These are phyloP conservation scores for Trichoplax adhaerens DNA, from an alignment of 37 sponge, comb jelly and placozoan genomes.

Conservation along the genomic window DNA sequence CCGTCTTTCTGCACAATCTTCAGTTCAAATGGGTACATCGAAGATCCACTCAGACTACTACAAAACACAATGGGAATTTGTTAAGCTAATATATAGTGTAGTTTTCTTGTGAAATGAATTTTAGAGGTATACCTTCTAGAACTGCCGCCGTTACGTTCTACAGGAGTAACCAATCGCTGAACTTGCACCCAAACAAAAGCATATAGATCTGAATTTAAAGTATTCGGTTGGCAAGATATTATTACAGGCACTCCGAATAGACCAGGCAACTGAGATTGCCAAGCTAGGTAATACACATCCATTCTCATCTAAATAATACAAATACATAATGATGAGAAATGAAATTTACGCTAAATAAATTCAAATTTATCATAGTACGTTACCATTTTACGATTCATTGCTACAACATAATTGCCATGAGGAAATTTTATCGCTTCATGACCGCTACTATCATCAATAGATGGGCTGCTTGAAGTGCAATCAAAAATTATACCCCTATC, in stretches of 20 bases:
- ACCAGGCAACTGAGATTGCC: conserved; percentile 34
- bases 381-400: conserved; percentile 22
- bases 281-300: conserved; percentile 49
- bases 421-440: too few species aligned
- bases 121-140: neutral
- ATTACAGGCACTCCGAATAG: conserved; percentile 69
- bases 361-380: neutral
- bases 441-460: too few species aligned
- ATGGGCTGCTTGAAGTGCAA: too few species aligned
- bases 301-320: conserved; percentile 14
- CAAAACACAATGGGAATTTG: too few species aligned
- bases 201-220: conserved; percentile 35
- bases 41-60: too few species aligned
- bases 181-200: conserved; percentile 43
- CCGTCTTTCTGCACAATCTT: conserved; percentile 55
- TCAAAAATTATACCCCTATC: too few species aligned
- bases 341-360: too few species aligned
- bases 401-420: conserved; percentile 13
- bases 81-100: too few species aligned
- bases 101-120: neutral
- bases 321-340: too few species aligned
- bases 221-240: conserved; percentile 34
- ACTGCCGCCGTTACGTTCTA: too few species aligned
- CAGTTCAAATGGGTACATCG: conserved; percentile 53
- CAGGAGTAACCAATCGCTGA: conserved; percentile 49